Evolutionary conservation across 1,140 invertebrate genomes (phyloP).

Genomic region (Drosophila kikkawai): DNA sequence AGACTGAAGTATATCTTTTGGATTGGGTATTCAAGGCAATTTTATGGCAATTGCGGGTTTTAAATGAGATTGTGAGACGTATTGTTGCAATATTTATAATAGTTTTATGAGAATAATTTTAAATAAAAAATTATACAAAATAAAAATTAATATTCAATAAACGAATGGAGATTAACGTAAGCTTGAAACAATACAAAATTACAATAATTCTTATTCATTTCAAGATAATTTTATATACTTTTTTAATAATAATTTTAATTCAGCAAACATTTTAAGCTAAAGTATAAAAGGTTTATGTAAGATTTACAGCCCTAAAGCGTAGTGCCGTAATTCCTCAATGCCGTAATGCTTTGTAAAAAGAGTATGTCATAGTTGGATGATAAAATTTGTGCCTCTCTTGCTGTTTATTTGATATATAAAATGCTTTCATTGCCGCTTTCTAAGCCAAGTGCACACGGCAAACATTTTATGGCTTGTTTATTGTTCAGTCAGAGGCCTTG

Average conservation of each 20-base stretch:
- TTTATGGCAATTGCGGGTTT: background rate
- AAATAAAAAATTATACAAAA: background rate
- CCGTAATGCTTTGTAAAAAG: slow-evolving; percentile 13
- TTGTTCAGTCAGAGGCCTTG: slow-evolving; percentile 51
- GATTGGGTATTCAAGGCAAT: background rate
- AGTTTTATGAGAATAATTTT: background rate
- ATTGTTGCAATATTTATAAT: background rate
- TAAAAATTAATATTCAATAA: too few species aligned
- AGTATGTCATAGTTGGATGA: slow-evolving; percentile 25
- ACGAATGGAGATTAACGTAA: too few species aligned
- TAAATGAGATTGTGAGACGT: slow-evolving; percentile 3
- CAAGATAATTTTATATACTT: too few species aligned
- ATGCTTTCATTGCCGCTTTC: slow-evolving; percentile 38
- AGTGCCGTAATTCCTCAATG: background rate
- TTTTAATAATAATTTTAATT: background rate
- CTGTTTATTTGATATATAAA: slow-evolving; percentile 72
- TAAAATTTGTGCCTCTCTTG: slow-evolving; percentile 31
- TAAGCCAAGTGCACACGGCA: slow-evolving; percentile 54
- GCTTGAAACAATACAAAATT: too few species aligned
- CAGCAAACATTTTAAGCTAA: background rate
- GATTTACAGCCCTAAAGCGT: background rate
- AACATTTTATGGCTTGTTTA: slow-evolving; percentile 79
- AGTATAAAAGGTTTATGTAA: background rate
- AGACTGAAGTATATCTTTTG: slow-evolving; percentile 2
- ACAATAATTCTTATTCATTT: too few species aligned